phyloP scores from a whole-genome alignment of 2,888 invertebrate genomes.

The Drepana falcataria region DNA sequence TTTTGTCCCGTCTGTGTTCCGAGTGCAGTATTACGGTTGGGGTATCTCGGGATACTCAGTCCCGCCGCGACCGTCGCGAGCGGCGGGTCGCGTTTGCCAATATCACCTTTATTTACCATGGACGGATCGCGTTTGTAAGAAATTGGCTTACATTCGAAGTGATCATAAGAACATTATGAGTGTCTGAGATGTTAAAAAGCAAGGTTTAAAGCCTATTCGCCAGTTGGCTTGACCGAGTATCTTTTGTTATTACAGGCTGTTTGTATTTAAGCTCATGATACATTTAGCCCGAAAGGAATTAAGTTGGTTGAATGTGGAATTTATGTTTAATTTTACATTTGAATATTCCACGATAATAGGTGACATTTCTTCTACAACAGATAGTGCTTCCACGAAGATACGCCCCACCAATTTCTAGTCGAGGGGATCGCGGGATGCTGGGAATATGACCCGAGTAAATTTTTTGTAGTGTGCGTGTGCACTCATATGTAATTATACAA shows the following conservation, averaged over 20 bases:
- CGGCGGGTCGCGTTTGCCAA: slow-evolving; percentile 49
- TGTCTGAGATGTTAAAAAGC: background rate
- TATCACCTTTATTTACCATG: background rate
- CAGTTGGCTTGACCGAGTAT: background rate
- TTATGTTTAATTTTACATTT: too few relatives aligned
- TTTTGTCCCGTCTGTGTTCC: background rate
- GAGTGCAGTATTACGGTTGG: background rate
- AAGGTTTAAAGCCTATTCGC: too few relatives aligned
- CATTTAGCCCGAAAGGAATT: too few relatives aligned
- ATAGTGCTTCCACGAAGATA: too few relatives aligned
- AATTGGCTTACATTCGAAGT: background rate
- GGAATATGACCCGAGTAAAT: too few relatives aligned
- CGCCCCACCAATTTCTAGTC: too few relatives aligned
- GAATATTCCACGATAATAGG: too few relatives aligned
- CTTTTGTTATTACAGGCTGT: background rate
- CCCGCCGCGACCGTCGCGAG: slow-evolving; percentile 70
- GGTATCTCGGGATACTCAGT: slow-evolving; percentile 33
- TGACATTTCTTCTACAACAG: too few relatives aligned
- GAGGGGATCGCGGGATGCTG: too few relatives aligned
- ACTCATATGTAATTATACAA: too few relatives aligned
- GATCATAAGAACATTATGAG: background rate
- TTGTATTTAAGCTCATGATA: background rate
- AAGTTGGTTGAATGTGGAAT: too few relatives aligned
- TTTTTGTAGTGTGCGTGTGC: too few relatives aligned
- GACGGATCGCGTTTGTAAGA: background rate